A percentile compares a stretch with the other conserved stretches of the same genome.
Conservation (phyloP, 1,140 invertebrate species). For the Marisa cornuarietis region DNA sequence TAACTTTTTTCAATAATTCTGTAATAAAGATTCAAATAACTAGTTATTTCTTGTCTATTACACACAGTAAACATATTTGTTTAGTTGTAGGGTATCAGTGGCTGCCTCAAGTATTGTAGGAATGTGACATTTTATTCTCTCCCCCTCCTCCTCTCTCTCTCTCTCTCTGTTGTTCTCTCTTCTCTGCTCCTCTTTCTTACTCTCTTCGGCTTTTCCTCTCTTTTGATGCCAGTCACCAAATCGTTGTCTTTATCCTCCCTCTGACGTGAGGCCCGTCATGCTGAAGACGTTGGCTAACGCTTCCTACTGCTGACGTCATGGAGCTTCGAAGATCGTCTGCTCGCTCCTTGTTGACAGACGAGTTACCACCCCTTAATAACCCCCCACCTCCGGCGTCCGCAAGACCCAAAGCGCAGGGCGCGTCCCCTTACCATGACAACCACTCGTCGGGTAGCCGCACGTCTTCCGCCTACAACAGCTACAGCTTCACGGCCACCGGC, state of each 20-base stretch:
- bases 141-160: neutral
- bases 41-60: too few species aligned
- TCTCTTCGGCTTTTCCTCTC: too few species aligned
- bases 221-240: neutral
- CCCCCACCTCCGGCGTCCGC: neutral
- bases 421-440: neutral
- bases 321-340: neutral
- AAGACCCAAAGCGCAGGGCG: neutral
- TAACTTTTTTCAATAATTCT: too few species aligned
- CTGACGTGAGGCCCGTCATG: neutral
- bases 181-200: too few species aligned
- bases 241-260: neutral
- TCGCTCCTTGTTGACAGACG: neutral
- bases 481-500: conserved; percentile 8
- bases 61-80: neutral
- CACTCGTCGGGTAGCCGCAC: neutral
- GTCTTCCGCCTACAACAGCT: neutral
- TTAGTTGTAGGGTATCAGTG: too few species aligned
- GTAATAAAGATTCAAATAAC: neutral
- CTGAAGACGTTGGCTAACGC: neutral
- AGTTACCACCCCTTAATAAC: neutral
- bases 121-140: neutral
- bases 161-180: neutral
- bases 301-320: neutral
- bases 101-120: too few species aligned